Conservation (phyloP, 2,888 invertebrate species). For the Tanytarsus gracilentus region DNA sequence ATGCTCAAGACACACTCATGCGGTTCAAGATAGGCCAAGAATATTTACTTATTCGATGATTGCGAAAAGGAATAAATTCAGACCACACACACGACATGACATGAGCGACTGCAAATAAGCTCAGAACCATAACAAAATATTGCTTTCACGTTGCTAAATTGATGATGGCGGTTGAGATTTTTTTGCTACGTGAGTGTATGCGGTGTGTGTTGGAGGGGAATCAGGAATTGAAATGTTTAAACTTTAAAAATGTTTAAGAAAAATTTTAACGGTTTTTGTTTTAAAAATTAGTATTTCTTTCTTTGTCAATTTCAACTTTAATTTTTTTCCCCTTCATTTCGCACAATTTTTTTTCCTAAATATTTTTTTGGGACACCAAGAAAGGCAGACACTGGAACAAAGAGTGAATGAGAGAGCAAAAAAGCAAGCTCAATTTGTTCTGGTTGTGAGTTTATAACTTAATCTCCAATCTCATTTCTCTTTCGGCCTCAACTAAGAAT, state of each 20-base stretch:
- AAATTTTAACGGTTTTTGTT: no score
- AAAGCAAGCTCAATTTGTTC: constrained; percentile 5
- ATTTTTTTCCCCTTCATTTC: neutral
- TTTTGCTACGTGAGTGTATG: no score
- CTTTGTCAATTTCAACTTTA: no score
- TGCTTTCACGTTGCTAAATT: constrained; percentile 8
- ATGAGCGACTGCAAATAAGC: neutral
- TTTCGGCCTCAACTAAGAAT: no score
- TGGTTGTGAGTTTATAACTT: constrained; percentile 13
- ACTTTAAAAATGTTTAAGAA: no score
- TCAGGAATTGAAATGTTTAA: no score
- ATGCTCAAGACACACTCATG: neutral
- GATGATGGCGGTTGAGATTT: constrained; percentile 21
- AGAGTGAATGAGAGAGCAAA: no score
- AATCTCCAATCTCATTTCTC: neutral
- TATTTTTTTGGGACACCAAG: no score
- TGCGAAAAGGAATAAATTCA: neutral
- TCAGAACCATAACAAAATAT: constrained; percentile 23
- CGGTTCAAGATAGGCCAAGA: neutral
- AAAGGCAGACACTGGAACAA: no score
- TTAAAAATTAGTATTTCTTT: no score
- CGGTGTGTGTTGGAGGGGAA: neutral
- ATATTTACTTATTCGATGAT: neutral
- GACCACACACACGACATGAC: constrained; percentile 6
- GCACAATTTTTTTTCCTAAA: neutral